phyloP scores from a whole-genome alignment of 64 coral and sea anemone genomes.

The Montipora cactus region DNA sequence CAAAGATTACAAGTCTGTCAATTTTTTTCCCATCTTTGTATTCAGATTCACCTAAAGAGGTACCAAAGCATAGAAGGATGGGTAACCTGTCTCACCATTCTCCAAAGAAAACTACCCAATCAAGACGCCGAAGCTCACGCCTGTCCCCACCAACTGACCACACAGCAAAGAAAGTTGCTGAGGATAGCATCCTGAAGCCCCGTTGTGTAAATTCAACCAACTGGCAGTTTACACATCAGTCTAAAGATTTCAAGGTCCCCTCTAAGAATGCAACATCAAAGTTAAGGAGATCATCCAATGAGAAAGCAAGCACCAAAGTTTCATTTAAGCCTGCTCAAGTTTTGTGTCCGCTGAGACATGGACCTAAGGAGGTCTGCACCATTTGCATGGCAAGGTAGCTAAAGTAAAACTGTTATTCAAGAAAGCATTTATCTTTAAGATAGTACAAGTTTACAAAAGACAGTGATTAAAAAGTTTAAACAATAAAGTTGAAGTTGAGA shows the following conservation, averaged over 20 bases:
- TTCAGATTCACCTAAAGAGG: constrained; percentile 38
- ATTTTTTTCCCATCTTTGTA: neutral
- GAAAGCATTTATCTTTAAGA: too few species aligned
- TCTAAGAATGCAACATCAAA: constrained; percentile 44
- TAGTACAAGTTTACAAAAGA: too few species aligned
- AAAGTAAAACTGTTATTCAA: too few species aligned
- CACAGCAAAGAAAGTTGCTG: neutral
- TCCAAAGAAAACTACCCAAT: constrained; percentile 32
- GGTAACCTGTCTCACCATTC: constrained; percentile 25
- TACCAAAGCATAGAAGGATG: neutral
- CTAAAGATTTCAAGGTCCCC: constrained; percentile 64
- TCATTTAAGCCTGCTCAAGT: constrained; percentile 10
- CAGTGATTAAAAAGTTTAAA: too few species aligned
- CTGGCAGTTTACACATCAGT: constrained; percentile 35
- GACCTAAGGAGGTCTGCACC: constrained; percentile 68
- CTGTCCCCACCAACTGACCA: constrained; percentile 59
- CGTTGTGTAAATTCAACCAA: constrained; percentile 42
- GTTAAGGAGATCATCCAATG: constrained; percentile 13
- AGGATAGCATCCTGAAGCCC: constrained; percentile 40
- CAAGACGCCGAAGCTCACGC: constrained; percentile 56
- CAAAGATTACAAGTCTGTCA: neutral
- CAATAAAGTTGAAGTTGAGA: too few species aligned
- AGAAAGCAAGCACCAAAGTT: constrained; percentile 27
- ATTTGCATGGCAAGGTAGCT: constrained; percentile 79
- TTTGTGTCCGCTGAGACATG: constrained; percentile 64